Conservation (phyloP, 2,888 invertebrate species). For the Margaritifera margaritifera region DNA sequence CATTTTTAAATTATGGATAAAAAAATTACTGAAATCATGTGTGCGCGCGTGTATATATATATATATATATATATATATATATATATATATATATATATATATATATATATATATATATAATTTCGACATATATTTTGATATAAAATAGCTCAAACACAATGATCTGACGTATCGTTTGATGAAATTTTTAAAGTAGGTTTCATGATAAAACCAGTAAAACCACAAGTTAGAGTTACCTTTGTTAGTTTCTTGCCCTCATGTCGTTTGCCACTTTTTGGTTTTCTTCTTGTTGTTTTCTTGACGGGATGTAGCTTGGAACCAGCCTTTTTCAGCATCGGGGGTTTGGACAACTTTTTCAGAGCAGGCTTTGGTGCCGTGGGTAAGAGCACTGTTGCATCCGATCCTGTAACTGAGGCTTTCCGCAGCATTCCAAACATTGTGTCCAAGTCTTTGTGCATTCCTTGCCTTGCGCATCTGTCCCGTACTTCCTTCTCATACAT, state of each 20-base stretch:
- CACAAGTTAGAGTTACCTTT: too few relatives aligned
- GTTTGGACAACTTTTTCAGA: conserved; percentile 5
- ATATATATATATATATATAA: too few relatives aligned
- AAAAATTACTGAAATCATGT: too few relatives aligned
- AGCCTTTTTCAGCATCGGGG: not conserved
- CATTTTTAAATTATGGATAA: too few relatives aligned
- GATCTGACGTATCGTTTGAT: too few relatives aligned
- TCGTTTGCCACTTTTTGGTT: not conserved
- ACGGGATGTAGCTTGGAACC: conserved; percentile 14
- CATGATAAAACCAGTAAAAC: too few relatives aligned
- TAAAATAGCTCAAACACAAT: too few relatives aligned
- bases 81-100: too few relatives aligned
- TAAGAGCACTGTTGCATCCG: not conserved
- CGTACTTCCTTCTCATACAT: conserved; percentile 53
- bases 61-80: too few relatives aligned
- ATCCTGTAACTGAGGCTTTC: conserved; percentile 5
- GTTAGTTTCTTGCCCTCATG: not conserved
- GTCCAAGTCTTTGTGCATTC: conserved; percentile 45
- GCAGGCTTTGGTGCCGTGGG: conserved; percentile 1
- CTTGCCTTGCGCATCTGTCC: conserved; percentile 17
- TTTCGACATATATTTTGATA: too few relatives aligned
- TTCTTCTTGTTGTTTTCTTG: conserved; percentile 9
- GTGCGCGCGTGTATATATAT: too few relatives aligned
- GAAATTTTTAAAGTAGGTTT: too few relatives aligned
- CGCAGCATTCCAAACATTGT: conserved; percentile 42